Conservation (phyloP, 2,113 vertebrate genomes). For the Austrofundulus limnaeus region DNA sequence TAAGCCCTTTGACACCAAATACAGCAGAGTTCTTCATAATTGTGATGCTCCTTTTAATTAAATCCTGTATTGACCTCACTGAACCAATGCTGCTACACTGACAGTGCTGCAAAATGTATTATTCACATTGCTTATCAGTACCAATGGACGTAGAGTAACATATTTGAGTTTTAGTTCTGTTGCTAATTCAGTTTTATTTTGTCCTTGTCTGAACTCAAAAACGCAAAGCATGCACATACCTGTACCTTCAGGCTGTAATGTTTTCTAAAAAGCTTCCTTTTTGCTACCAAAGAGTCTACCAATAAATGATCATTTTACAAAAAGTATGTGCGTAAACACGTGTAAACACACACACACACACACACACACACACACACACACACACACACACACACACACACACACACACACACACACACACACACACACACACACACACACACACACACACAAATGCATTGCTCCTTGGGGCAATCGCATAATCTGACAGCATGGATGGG, state of each 20-base stretch:
- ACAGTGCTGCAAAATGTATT: constrained; percentile 54
- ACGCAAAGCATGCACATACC: too few species aligned
- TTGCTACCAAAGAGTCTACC: background rate
- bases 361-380: too few species aligned
- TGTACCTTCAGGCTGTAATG: background rate
- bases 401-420: too few species aligned
- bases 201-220: constrained; percentile 6
- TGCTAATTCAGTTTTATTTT: constrained; percentile 39
- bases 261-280: background rate
- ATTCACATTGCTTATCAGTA: constrained; percentile 33
- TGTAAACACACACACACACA: background rate
- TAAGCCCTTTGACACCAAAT: too few species aligned
- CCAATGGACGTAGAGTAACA: constrained; percentile 39
- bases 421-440: too few species aligned
- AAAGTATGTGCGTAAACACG: constrained; percentile 4
- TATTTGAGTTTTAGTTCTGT: constrained; percentile 39
- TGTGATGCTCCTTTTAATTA: constrained; percentile 62
- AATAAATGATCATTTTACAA: background rate
- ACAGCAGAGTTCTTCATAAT: constrained; percentile 40
- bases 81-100: constrained; percentile 49
- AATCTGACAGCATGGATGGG: constrained; percentile 62
- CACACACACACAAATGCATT: too few species aligned
- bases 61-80: constrained; percentile 61
- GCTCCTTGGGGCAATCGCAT: constrained; percentile 44
- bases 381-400: too few species aligned